These are phyloP conservation scores for Penaeus monodon DNA, from an alignment of 2,888 invertebrate species.

Conservation along the genomic window DNA sequence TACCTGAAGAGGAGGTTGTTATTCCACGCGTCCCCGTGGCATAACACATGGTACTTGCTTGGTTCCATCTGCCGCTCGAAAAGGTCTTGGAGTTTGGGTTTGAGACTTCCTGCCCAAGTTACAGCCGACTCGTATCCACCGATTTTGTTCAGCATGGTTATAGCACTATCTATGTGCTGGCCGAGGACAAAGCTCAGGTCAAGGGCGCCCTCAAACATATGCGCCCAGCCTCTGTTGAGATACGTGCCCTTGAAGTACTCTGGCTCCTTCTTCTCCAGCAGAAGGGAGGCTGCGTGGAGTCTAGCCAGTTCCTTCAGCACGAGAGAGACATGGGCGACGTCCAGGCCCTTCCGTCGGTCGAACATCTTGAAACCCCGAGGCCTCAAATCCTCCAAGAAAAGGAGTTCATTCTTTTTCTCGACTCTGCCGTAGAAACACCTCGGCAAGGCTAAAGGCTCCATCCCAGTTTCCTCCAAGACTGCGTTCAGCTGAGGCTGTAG, in stretches of 20 bases:
- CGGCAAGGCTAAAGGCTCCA: conserved; percentile 1
- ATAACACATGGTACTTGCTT: conserved; percentile 11
- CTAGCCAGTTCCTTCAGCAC: conserved; percentile 38
- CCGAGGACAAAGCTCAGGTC: not conserved
- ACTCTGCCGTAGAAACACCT: not conserved
- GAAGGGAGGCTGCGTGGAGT: conserved; percentile 41
- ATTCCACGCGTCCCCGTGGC: conserved; percentile 44
- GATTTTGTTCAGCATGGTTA: conserved; percentile 14
- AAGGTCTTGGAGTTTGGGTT: not conserved
- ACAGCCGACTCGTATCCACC: conserved; percentile 25
- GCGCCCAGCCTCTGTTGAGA: not conserved
- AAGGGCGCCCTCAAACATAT: not conserved
- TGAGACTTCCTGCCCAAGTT: not conserved
- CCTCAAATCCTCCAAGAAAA: conserved; percentile 36
- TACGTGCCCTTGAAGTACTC: not conserved
- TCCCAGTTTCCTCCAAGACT: not conserved
- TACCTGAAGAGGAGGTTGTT: conserved; percentile 53
- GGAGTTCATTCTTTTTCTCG: not conserved
- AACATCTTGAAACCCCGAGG: conserved; percentile 24
- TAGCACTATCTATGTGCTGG: not conserved
- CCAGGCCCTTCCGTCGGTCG: conserved; percentile 32
- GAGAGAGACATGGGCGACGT: conserved; percentile 27
- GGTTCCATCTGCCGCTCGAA: not conserved
- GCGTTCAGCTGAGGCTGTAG: conserved; percentile 26
- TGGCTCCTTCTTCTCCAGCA: not conserved